Percentiles rank a stretch among this genome's conserved stretches.
Evolutionary conservation across 2,888 invertebrate genomes (phyloP).

Genomic region (Hypomecis atomaria): DNA sequence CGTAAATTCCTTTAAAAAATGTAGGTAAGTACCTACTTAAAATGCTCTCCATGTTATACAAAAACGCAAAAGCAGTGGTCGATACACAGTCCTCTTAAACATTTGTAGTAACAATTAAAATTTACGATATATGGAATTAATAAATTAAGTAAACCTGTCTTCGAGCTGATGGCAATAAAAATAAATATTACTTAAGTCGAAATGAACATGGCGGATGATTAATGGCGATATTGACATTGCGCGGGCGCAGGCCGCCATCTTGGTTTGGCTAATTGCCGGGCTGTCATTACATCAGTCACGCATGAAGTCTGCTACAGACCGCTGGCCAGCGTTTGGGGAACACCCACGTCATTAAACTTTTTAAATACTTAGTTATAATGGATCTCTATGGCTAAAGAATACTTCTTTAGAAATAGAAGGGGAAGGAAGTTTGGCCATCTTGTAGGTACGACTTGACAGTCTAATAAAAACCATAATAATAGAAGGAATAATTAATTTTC

Average conservation of each 20-base stretch:
- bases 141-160: slow-evolving; percentile 42
- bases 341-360: slow-evolving; percentile 17
- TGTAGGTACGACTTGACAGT: no score
- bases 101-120: slow-evolving; percentile 43
- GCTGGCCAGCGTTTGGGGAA: not conserved
- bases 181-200: slow-evolving; percentile 65
- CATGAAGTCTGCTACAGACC: slow-evolving; percentile 44
- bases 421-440: no score
- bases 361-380: not conserved
- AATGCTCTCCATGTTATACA: no score
- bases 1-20: no score
- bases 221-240: slow-evolving; percentile 76
- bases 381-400: no score
- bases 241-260: slow-evolving; percentile 76
- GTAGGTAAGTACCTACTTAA: no score
- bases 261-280: slow-evolving; percentile 77
- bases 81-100: no score
- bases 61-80: no score
- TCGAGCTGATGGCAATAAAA: slow-evolving; percentile 58
- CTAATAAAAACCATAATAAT: no score
- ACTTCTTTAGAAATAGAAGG: no score
- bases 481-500: no score
- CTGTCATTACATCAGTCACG: slow-evolving; percentile 79
- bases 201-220: slow-evolving; percentile 81
- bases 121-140: slow-evolving; percentile 43